A percentile compares a stretch with the other conserved stretches of the same genome.
Evolutionary conservation across 2,888 invertebrate species (phyloP).

Genomic region (Galeopsomyia nigrocyanea): DNA sequence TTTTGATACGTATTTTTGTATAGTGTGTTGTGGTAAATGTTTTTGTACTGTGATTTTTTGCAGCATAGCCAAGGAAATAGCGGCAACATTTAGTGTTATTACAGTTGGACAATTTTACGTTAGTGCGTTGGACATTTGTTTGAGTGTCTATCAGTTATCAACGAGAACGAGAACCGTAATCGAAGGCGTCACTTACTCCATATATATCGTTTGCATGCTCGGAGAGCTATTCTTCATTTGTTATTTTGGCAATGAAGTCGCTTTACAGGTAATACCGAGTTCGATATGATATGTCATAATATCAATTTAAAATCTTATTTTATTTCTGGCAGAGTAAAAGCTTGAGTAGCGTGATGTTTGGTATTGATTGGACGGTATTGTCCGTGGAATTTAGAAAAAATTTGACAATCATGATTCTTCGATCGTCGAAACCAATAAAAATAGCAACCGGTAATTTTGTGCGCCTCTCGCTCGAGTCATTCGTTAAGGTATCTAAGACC

Average conservation of each 20-base stretch:
- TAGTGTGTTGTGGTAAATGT: too few species aligned
- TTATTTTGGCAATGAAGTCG: conserved; percentile 40
- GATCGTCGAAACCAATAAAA: conserved; percentile 18
- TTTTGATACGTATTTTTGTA: too few species aligned
- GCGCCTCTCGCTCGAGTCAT: conserved; percentile 24
- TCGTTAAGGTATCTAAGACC: conserved; percentile 6
- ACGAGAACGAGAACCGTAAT: not conserved
- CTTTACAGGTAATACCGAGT: conserved; percentile 1
- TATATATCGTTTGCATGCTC: conserved; percentile 26
- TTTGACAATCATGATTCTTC: conserved; percentile 23
- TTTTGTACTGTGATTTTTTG: not conserved
- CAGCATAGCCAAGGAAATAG: conserved; percentile 25
- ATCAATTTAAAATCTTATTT: not conserved
- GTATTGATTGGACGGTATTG: conserved; percentile 22
- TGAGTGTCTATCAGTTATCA: conserved; percentile 37
- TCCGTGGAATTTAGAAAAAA: conserved; percentile 25
- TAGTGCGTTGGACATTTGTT: conserved; percentile 34
- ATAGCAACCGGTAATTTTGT: conserved; percentile 28
- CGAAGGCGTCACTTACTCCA: conserved; percentile 1
- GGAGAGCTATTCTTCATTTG: conserved; percentile 34
- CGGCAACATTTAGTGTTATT: conserved; percentile 22
- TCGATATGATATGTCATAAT: not conserved
- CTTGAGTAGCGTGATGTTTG: not conserved
- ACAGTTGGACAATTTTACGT: conserved; percentile 24
- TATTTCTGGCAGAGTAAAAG: conserved; percentile 28